Evolutionary conservation across 2,888 invertebrate species (phyloP).

Genomic region (Caenorhabditis sp.): DNA sequence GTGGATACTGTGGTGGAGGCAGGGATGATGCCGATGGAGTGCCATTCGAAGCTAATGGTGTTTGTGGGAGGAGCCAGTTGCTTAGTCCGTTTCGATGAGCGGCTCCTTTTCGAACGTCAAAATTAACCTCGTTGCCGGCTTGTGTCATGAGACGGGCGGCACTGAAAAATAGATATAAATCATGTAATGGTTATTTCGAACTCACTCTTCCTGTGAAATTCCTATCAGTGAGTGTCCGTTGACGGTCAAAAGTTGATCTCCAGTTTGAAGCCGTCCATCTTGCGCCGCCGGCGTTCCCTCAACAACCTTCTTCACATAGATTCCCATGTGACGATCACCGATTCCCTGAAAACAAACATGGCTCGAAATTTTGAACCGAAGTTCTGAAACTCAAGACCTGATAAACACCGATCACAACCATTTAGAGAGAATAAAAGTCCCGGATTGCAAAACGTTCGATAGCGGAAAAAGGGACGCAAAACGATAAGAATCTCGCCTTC

Average conservation of each 20-base stretch:
- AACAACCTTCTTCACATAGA: constrained; percentile 98
- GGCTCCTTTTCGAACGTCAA: constrained; percentile 98
- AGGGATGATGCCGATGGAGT: constrained; percentile 31
- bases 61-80: constrained; percentile 93
- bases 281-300: constrained; percentile 87
- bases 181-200: constrained; percentile 32
- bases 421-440: constrained; percentile 8
- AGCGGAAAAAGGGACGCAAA: constrained; percentile 2
- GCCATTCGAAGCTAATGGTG: constrained; percentile 85
- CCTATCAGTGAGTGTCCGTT: constrained; percentile 96
- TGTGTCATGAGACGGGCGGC: constrained; percentile 97
- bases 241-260: constrained; percentile 96
- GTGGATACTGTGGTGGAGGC: constrained; percentile 40
- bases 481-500: constrained; percentile 32
- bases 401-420: constrained; percentile 63
- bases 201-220: constrained; percentile 88
- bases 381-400: constrained; percentile 28
- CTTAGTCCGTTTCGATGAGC: constrained; percentile 97
- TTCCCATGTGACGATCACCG: constrained; percentile 91
- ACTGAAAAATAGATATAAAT: constrained; percentile 84
- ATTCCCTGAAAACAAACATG: constrained; percentile 86
- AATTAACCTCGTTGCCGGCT: constrained; percentile 93
- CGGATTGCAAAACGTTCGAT: not conserved
- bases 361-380: not conserved
- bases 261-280: constrained; percentile 95